Conservation (phyloP, 2,113 vertebrate species). For the Pachycephala philippinensis region DNA sequence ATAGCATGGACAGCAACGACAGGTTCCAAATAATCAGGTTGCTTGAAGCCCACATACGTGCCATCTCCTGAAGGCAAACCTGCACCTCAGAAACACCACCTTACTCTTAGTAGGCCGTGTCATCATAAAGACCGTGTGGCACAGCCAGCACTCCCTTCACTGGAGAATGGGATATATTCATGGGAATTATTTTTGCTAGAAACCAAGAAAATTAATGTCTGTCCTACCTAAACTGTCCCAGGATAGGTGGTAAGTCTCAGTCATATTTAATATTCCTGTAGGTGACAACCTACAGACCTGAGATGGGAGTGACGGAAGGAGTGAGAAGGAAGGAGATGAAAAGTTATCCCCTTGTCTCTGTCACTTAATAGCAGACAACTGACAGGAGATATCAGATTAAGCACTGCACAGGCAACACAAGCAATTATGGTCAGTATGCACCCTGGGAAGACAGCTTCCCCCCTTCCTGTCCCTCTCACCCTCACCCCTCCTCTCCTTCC, state of each 20-base stretch:
- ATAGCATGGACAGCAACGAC: neutral
- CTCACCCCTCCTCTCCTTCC: neutral
- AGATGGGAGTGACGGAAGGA: neutral
- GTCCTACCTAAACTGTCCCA: neutral
- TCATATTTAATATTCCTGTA: neutral
- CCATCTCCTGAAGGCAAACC: neutral
- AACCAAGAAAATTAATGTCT: neutral
- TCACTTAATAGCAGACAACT: neutral
- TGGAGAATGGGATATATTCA: neutral
- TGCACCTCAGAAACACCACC: neutral
- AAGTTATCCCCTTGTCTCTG: neutral
- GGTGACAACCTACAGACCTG: neutral
- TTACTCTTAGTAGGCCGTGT: no score
- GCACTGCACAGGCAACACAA: neutral
- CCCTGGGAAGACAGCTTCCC: neutral
- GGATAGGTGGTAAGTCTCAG: neutral
- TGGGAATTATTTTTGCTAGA: neutral
- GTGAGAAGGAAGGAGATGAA: neutral
- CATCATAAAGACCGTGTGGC: accelerated
- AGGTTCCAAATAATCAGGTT: neutral
- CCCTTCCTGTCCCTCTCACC: neutral
- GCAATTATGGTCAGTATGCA: neutral
- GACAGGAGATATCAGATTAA: neutral
- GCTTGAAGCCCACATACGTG: neutral
- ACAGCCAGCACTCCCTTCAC: neutral